A percentile compares a stretch with the other conserved stretches of the same genome.
phyloP scores from a whole-genome alignment of 2,113 vertebrate genomes.

The Elephas maximus region DNA sequence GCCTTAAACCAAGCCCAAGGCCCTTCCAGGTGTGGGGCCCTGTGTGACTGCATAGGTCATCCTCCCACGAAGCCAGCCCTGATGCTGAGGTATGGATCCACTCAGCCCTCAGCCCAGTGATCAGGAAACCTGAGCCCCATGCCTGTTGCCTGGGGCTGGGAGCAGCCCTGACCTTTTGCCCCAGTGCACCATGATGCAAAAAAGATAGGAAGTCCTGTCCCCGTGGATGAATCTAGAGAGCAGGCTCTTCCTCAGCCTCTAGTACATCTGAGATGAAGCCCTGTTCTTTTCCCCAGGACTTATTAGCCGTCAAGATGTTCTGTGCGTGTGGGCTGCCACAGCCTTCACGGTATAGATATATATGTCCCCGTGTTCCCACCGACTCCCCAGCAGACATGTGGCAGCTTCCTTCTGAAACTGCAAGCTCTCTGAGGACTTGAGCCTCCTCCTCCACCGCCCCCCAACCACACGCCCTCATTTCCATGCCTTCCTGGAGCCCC shows the following conservation, averaged over 20 bases:
- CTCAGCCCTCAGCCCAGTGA: accelerated
- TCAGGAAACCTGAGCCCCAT: too few relatives aligned
- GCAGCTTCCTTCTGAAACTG: slow-evolving; percentile 40
- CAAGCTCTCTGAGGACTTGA: not conserved
- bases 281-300: not conserved
- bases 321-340: not conserved
- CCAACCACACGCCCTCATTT: not conserved
- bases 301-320: slow-evolving; percentile 25
- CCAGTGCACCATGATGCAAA: not conserved
- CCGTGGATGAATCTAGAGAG: not conserved
- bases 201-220: not conserved
- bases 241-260: not conserved
- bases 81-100: accelerated
- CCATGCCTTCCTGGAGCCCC: not conserved
- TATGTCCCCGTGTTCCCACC: slow-evolving; percentile 62
- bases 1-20: not conserved
- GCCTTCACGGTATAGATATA: slow-evolving; percentile 43
- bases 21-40: not conserved
- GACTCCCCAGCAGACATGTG: slow-evolving; percentile 61
- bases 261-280: not conserved
- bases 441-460: not conserved
- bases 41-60: not conserved
- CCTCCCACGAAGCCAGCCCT: not conserved
- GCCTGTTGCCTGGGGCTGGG: not conserved
- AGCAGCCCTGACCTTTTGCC: not conserved